Base-by-base conservation (phyloP, 1,140 invertebrate species). In the Eciton burchellii region DNA sequence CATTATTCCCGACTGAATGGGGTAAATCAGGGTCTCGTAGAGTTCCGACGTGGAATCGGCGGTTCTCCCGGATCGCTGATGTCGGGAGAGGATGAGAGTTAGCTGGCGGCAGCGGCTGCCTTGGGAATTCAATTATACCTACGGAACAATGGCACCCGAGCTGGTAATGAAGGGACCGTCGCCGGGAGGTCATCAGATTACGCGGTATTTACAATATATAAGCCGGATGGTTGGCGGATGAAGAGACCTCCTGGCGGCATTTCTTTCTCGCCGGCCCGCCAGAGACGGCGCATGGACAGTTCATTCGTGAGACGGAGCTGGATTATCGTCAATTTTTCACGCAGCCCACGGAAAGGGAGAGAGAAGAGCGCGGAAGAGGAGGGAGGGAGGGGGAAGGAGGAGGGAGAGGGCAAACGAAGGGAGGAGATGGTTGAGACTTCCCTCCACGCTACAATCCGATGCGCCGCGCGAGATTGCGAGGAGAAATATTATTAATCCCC, bases 61-160 rank as follows among this genome's bases (percentile, higher is more conserved):
- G 81, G 82, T 85, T 83, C 77, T 81, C 76, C 84, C 62, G 89
- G 73, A 85, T 88, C 89, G 89, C 79, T 88, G 86, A 85, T 85
- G 83, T 89, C 56, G 83, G 76, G 84, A 87, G 35, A 35, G 84
- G 86, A 89, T 86, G 87, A 85, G 86, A 79, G 83, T 79, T 85
- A 79, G 86, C 82, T 82, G 82, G 73, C 82, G 82, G 54, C 71
- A 82, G 85, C 68, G 84, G 84, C 87, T 89, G 83, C 89, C 91
- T 91, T 91, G 89, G 90, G 91, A 92, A 92, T 92, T 92, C 91
- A 92, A 92, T 92, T 92, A 92, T 90, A 91, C 89, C 81, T 79
- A 83, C 70, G 82, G 89, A 92, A 92, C 91, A 92, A 92, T 92
- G 89, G 87, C 83, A 85, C 85, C 82, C 83, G 79, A 81, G 89